phyloP scores from a whole-genome alignment of 2,797 vertebrate genomes.

The Chloroceryle amazona region DNA sequence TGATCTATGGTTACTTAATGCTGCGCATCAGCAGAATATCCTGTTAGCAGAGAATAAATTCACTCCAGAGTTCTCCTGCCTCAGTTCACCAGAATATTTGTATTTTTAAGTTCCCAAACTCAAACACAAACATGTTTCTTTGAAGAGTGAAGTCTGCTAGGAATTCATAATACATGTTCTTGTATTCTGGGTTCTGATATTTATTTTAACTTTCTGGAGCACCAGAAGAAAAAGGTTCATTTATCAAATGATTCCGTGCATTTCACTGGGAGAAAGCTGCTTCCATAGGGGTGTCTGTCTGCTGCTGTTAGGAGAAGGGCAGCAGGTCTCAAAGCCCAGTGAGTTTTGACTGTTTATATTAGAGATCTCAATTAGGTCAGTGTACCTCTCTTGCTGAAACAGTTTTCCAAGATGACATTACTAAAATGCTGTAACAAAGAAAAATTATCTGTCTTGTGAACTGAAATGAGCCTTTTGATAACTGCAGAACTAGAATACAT shows the following conservation, averaged over 20 bases:
- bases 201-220: constrained; percentile 36
- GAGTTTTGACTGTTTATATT: background rate
- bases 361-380: constrained; percentile 26
- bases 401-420: background rate
- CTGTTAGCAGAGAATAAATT: constrained; percentile 18
- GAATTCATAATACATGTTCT: background rate
- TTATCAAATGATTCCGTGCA: background rate
- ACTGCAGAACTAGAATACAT: background rate
- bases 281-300: constrained; percentile 3
- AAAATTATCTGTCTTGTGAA: constrained; percentile 10
- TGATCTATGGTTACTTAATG: background rate
- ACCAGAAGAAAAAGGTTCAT: constrained; percentile 18
- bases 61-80: background rate
- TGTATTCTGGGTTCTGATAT: background rate
- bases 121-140: constrained; percentile 5
- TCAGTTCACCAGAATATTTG: background rate
- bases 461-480: constrained; percentile 44
- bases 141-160: background rate
- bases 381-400: background rate
- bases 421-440: background rate
- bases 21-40: background rate
- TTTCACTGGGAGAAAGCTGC: constrained; percentile 12
- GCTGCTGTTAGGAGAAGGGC: constrained; percentile 7
- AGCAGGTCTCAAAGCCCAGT: background rate
- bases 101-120: constrained; percentile 32